A percentile compares a stretch with the other conserved stretches of the same genome.
Conservation (phyloP, 2,888 invertebrate genomes). For the Lasioglossum oenotherae region DNA sequence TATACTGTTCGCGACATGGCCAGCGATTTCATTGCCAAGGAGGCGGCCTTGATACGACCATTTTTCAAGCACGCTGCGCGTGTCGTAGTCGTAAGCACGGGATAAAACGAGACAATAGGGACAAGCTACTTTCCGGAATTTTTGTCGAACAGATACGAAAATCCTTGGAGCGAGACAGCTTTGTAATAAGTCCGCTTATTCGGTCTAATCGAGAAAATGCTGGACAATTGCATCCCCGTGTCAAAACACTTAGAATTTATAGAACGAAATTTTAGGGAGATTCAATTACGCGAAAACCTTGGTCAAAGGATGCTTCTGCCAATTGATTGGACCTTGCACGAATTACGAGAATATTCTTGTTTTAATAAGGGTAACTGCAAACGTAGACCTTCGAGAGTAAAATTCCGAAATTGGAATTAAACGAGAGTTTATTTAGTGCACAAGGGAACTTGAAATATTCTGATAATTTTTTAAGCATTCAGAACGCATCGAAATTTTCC, state of each 20-base stretch:
- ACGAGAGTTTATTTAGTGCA: neutral
- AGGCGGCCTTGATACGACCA: slow-evolving; percentile 35
- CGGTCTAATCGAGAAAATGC: neutral
- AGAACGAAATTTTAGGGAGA: neutral
- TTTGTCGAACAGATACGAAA: neutral
- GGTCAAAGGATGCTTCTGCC: neutral
- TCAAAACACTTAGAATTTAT: neutral
- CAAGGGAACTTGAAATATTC: neutral
- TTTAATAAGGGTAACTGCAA: too few relatives aligned
- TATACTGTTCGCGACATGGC: slow-evolving; percentile 11
- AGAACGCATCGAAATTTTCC: neutral
- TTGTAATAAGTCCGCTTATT: neutral
- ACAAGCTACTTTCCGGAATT: neutral
- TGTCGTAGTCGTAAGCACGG: neutral
- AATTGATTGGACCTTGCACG: neutral
- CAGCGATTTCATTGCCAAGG: slow-evolving; percentile 45
- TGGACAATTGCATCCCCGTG: neutral
- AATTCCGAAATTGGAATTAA: neutral
- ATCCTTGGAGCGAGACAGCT: slow-evolving; percentile 7
- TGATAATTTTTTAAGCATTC: neutral
- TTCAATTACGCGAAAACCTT: neutral
- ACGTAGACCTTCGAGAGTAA: too few relatives aligned
- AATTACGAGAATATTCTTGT: too few relatives aligned
- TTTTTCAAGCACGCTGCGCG: slow-evolving; percentile 36
- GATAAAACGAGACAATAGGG: slow-evolving; percentile 3